These are phyloP conservation scores for Sinocyclocheilus anshuiensis DNA, from an alignment of 2,113 vertebrate species.

Conservation along the genomic window DNA sequence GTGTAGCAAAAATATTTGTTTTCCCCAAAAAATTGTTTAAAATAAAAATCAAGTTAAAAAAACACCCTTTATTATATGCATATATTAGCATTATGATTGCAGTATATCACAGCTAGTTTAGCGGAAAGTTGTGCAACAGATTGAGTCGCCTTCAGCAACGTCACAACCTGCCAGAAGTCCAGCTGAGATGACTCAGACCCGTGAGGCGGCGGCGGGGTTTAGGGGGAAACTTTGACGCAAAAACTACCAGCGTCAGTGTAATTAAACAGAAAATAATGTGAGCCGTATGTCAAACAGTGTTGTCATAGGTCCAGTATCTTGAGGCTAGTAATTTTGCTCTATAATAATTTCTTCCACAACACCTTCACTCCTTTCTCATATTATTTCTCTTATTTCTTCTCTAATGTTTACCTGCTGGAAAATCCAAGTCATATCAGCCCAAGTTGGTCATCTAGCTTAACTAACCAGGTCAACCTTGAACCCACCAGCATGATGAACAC, in stretches of 20 bases:
- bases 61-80: not conserved
- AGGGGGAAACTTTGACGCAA: not conserved
- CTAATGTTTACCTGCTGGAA: not conserved
- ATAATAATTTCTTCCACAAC: not conserved
- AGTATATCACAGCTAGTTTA: not conserved
- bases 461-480: not conserved
- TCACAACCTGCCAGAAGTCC: not conserved
- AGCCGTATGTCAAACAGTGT: not conserved
- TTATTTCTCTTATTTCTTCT: not conserved
- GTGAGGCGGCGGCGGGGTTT: not conserved
- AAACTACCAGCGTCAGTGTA: not conserved
- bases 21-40: too few relatives aligned
- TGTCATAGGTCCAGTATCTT: not conserved
- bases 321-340: not conserved
- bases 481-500: not conserved
- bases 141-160: not conserved
- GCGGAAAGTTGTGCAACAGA: not conserved
- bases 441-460: not conserved
- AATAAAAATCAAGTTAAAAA: not conserved
- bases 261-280: not conserved
- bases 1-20: too few relatives aligned
- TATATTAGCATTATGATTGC: not conserved
- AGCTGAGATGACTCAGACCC: not conserved
- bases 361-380: not conserved
- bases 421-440: not conserved